Evolutionary conservation across 1,140 invertebrate genomes (phyloP), one percentile per base, ranked within the genome.

Genomic region (Argopecten irradians): DNA sequence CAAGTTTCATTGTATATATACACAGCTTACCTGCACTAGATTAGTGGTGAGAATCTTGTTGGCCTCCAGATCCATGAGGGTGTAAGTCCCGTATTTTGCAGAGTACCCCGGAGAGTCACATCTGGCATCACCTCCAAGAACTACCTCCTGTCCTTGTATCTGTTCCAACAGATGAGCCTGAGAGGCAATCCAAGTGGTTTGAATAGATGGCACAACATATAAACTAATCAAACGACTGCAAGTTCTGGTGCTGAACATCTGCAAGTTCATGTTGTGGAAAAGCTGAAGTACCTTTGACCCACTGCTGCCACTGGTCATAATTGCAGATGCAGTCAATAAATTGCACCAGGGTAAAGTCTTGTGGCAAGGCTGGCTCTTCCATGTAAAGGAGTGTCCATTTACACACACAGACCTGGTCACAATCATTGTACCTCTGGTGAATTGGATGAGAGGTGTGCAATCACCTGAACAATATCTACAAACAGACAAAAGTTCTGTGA

Each of bases 31-130:
- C 89, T 90, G 87, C 7, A 89, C 39, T 35, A 90, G 84, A 84
- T 89, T 43, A 19, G 83, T 34, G 32, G 88, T 55, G 19, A 90
- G 83, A 55, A 90, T 84, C 82, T 86, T 88, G 46, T 88, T 83
- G 13, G 46, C 82, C 16, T 86, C 41, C 22, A 88, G 82, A 35
- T 90, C 87, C 89, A 90, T 86, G 71, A 90, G 41, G 16, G 87
- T 88, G 36, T 90, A 90, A 41, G 87, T 89, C 9, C 89, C 87
- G 86, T 88, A 90, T 46, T 89, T 90, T n/a, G 89, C 89, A 84
- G 46, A 89, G 84, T 89, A 85, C 19, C 89, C 87, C 9, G 89
- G 87, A 16, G 87, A 86, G 43, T 89, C 89, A 46, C 83, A 88
- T 32, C 87, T 22, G n/a, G 82, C 89, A 90, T 88, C 86, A n/a